phyloP scores from a whole-genome alignment of 1,140 invertebrate genomes.

The Lasaia peninsularis region DNA sequence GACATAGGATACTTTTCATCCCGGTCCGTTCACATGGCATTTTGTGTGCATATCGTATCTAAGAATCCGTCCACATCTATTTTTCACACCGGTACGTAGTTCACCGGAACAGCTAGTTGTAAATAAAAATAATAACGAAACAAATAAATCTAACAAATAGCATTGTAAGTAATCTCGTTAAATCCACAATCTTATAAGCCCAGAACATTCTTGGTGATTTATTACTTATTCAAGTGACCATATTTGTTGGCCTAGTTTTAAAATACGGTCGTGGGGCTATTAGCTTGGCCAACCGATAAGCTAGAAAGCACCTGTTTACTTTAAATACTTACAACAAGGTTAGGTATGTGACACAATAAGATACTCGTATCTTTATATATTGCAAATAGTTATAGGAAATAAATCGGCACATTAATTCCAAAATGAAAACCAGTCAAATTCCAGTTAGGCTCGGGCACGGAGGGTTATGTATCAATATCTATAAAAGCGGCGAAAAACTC shows the following conservation, averaged over 20 bases:
- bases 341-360: not conserved
- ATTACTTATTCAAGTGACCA: constrained; percentile 35
- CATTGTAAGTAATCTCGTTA: not conserved
- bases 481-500: too few species aligned
- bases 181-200: constrained; percentile 7
- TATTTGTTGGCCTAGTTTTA: constrained; percentile 44
- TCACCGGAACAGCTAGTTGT: not conserved
- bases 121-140: not conserved
- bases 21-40: too few species aligned
- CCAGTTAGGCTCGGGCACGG: too few species aligned
- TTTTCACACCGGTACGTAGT: not conserved
- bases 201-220: constrained; percentile 23
- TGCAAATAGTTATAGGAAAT: too few species aligned
- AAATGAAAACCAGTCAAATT: too few species aligned
- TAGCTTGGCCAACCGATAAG: constrained; percentile 34
- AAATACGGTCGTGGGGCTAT: constrained; percentile 27
- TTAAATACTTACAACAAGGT: constrained; percentile 4
- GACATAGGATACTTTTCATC: too few species aligned
- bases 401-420: too few species aligned
- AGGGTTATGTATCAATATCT: too few species aligned
- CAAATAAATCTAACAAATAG: not conserved
- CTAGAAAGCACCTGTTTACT: constrained; percentile 34
- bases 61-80: too few species aligned
- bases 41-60: too few species aligned
- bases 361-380: not conserved